Percentiles rank a stretch among this genome's conserved stretches.
Conservation (phyloP, 2,888 invertebrate genomes). For the Polyommatus iphigenia region DNA sequence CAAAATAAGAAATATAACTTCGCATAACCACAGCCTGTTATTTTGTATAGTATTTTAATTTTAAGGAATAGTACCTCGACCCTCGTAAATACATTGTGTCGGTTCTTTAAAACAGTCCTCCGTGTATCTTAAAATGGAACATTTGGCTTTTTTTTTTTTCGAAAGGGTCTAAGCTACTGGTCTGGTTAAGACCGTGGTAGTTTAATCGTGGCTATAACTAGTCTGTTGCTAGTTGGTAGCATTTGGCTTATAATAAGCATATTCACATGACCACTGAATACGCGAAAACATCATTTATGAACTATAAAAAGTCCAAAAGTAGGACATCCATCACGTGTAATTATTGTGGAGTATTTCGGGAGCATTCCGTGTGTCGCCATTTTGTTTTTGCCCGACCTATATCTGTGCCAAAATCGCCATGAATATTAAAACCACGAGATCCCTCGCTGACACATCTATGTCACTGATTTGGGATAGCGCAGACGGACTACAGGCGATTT, state of each 20-base stretch:
- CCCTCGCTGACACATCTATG: background rate
- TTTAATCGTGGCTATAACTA: too few relatives aligned
- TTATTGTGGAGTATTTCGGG: background rate
- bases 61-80: too few relatives aligned
- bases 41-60: too few relatives aligned
- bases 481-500: background rate
- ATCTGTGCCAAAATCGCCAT: conserved; percentile 9
- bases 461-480: background rate
- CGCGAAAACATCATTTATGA: background rate
- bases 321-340: conserved; percentile 17
- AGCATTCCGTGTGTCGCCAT: conserved; percentile 6
- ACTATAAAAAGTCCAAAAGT: background rate
- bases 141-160: too few relatives aligned
- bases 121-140: background rate
- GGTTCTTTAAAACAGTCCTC: too few relatives aligned
- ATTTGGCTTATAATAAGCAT: background rate
- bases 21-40: too few relatives aligned
- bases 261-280: background rate
- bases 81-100: too few relatives aligned
- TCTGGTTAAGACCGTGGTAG: too few relatives aligned
- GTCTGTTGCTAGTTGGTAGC: too few relatives aligned
- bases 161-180: too few relatives aligned
- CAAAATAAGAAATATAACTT: too few relatives aligned
- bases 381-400: conserved; percentile 11
- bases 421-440: conserved; percentile 12